Conservation (phyloP, 1,140 invertebrate species). For the Centruroides sculpturatus region DNA sequence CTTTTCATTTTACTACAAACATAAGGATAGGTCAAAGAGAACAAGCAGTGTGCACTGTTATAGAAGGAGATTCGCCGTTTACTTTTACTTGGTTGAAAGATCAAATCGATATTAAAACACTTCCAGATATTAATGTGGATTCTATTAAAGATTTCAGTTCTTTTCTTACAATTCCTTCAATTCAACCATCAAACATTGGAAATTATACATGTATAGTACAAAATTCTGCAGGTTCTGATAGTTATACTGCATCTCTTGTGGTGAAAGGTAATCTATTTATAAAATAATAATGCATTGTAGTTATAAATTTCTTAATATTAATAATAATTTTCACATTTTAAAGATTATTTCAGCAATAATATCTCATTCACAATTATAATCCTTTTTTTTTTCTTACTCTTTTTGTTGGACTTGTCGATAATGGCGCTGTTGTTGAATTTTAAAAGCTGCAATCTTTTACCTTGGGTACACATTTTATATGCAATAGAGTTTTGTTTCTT, state of each 20-base stretch:
- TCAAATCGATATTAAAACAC: not conserved
- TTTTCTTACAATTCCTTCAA: not conserved
- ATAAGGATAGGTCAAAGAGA: constrained; percentile 48
- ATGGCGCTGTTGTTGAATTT: no score
- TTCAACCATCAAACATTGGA: constrained; percentile 14
- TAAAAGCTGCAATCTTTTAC: no score
- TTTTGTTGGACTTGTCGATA: not conserved
- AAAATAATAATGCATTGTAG: no score
- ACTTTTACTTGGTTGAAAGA: constrained; percentile 20
- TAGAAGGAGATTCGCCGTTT: constrained; percentile 19
- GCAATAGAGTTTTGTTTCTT: no score
- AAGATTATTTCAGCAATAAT: no score
- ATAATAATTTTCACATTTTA: no score
- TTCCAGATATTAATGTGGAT: no score
- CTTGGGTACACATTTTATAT: no score
- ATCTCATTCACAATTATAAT: no score
- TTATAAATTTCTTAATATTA: no score
- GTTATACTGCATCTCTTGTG: constrained; percentile 14
- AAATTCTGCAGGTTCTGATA: constrained; percentile 18
- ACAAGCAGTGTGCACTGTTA: constrained; percentile 33
- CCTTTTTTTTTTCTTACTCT: no score
- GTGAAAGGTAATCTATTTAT: constrained; percentile 11
- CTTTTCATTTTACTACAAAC: constrained; percentile 25
- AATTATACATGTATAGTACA: constrained; percentile 22
- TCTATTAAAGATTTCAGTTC: not conserved